phyloP scores from a whole-genome alignment of 2,888 invertebrate genomes.

The Pollenia griseotomentosa region DNA sequence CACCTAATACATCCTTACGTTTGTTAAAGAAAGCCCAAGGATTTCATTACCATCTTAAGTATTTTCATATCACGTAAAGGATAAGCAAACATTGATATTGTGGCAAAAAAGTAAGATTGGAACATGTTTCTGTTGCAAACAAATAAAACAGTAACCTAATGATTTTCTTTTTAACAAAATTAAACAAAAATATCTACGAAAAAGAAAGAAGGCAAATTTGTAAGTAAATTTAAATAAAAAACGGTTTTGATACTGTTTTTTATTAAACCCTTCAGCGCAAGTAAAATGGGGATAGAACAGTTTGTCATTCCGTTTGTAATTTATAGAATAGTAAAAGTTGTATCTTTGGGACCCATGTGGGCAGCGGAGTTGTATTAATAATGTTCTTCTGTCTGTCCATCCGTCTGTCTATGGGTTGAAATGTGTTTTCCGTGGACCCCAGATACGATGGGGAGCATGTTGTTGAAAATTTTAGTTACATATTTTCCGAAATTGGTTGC shows the following conservation, averaged over 20 bases:
- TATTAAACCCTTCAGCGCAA: too few relatives aligned
- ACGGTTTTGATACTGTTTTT: too few relatives aligned
- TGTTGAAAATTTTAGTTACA: too few relatives aligned
- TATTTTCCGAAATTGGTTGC: too few relatives aligned
- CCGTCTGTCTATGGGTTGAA: too few relatives aligned
- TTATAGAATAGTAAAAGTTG: not conserved
- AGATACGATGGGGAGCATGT: too few relatives aligned
- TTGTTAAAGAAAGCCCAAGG: not conserved
- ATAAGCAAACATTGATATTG: constrained; percentile 9
- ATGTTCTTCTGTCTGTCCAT: too few relatives aligned
- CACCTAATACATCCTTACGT: not conserved
- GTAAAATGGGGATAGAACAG: not conserved
- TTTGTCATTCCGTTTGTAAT: not conserved
- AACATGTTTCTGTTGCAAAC: not conserved
- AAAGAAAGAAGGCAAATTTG: not conserved
- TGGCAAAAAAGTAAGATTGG: constrained; percentile 17
- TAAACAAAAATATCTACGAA: not conserved
- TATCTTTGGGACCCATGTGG: too few relatives aligned
- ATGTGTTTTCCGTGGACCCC: too few relatives aligned
- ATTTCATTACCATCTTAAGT: constrained; percentile 3
- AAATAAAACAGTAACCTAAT: not conserved
- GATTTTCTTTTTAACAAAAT: not conserved
- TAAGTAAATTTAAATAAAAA: not conserved
- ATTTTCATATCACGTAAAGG: constrained; percentile 29
- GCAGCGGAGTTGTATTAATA: too few relatives aligned